Evolutionary conservation across 2,113 vertebrate species (phyloP), one percentile per base, ranked within the genome.

Genomic region (Meriones unguiculatus): DNA sequence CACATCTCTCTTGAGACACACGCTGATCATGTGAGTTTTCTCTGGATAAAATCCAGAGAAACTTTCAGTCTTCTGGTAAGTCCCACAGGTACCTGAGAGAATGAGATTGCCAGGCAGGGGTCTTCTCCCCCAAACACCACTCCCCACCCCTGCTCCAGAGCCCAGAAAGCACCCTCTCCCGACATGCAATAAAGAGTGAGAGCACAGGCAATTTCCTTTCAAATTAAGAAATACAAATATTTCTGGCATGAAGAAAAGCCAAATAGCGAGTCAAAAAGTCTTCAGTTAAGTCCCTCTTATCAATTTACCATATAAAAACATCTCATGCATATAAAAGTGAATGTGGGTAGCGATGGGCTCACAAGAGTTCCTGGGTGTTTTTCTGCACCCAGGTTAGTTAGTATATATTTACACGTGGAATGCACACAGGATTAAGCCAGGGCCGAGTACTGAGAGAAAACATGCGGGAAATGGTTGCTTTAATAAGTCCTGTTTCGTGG

Each of bases 401-500:
- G 97, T 95, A 93, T 96, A 96, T 98, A 98, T 98, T 98, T 98
- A 98, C 97, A 98, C 0, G 85, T 98, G 85, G 84, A 98, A 98
- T 96, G 97, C 97, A 97, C 98, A 98, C 98, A 98, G 98, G 98
- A 98, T 98, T 97, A 96, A 97, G 86, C 96, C 88, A 62, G 97
- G 97, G 97, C 98, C 98, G 98, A 98, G 97, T 91, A 95, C 98
- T 97, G 98, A 98, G 98, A 98, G 98, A 98, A 98, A 98, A 98
- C 98, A 99, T 98, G 98, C 95, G 98, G 99, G 99, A 98, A 99
- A 99, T 98, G 99, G 99, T 98, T 99, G 98, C 99, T 99, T 99
- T 99, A 99, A 99, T 99, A 98, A 99, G 99, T 99, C 99, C 98
- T 98, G 99, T 99, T 99, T 99, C 99, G 98, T 98, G 98, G 99